phyloP scores from a whole-genome alignment of 2,113 vertebrate genomes.

The Pavo muticus region DNA sequence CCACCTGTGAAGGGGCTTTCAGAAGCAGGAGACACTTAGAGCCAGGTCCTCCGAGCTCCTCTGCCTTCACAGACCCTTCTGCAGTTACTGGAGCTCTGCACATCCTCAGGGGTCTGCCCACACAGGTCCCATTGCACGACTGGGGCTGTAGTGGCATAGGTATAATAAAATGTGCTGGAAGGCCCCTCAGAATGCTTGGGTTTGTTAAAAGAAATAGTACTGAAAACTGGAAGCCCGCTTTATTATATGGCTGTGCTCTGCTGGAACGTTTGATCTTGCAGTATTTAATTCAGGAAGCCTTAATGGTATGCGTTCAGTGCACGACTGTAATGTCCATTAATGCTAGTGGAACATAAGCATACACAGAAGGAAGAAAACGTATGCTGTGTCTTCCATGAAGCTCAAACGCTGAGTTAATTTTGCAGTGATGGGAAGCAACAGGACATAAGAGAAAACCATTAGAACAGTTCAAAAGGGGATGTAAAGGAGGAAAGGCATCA shows the following conservation, averaged over 20 bases:
- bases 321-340: constrained; percentile 58
- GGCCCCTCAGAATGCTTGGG: neutral
- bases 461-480: neutral
- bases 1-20: neutral
- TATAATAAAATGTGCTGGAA: constrained; percentile 29
- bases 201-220: constrained; percentile 29
- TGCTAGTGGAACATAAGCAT: constrained; percentile 35
- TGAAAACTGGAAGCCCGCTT: constrained; percentile 23
- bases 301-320: constrained; percentile 1
- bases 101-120: neutral
- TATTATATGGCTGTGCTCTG: constrained; percentile 31
- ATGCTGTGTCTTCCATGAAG: neutral
- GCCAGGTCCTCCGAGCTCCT: neutral
- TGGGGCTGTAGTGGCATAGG: neutral
- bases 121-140: neutral
- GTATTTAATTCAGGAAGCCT: constrained; percentile 62
- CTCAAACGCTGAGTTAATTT: constrained; percentile 13
- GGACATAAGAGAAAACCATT: neutral
- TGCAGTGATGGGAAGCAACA: constrained; percentile 27
- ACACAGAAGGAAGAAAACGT: neutral
- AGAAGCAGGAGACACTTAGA: neutral
- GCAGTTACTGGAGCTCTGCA: neutral
- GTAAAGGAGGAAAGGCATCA: neutral
- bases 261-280: constrained; percentile 54
- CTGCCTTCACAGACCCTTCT: neutral